Evolutionary conservation across 2,888 invertebrate genomes (phyloP).

Genomic region (Dolomedes plantarius): DNA sequence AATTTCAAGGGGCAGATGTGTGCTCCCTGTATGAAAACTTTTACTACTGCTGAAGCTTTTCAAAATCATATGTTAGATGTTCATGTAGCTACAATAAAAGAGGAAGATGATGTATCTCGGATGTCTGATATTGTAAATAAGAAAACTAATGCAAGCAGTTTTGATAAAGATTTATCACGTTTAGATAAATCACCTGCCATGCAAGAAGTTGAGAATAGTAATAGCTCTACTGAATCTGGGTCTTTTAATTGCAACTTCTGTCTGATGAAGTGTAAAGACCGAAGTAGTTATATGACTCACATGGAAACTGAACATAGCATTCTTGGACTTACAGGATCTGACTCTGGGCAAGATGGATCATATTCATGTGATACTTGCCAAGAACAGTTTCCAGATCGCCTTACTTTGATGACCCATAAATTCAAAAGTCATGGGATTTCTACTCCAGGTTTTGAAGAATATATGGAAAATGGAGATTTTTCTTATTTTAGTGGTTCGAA

Average conservation of each 20-base stretch:
- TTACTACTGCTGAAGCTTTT: slow-evolving; percentile 62
- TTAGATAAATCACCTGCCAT: slow-evolving; percentile 25
- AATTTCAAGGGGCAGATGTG: slow-evolving; percentile 66
- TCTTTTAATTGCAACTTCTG: slow-evolving; percentile 48
- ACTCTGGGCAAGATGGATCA: slow-evolving; percentile 13
- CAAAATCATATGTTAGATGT: slow-evolving; percentile 61
- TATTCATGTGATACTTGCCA: slow-evolving; percentile 44
- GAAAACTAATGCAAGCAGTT: slow-evolving; percentile 28
- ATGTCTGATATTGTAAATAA: slow-evolving; percentile 26
- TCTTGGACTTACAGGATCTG: slow-evolving; percentile 12
- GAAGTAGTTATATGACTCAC: slow-evolving; percentile 46
- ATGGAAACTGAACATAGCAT: slow-evolving; percentile 47
- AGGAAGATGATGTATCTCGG: slow-evolving; percentile 32
- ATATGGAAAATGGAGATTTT: slow-evolving; percentile 46
- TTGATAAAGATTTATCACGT: slow-evolving; percentile 28
- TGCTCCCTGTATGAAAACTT: slow-evolving; percentile 69
- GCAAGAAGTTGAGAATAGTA: slow-evolving; percentile 52
- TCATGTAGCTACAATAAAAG: slow-evolving; percentile 61
- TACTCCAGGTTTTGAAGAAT: slow-evolving; percentile 40
- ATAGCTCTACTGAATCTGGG: slow-evolving; percentile 54
- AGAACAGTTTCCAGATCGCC: slow-evolving; percentile 52
- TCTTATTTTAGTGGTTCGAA: background rate
- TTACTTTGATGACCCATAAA: slow-evolving; percentile 34
- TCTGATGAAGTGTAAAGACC: slow-evolving; percentile 43
- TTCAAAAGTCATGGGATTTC: slow-evolving; percentile 57